Evolutionary conservation across 2,113 vertebrate species (phyloP), one percentile per base, ranked within the genome.

Genomic region (Misgurnus anguillicaudatus): DNA sequence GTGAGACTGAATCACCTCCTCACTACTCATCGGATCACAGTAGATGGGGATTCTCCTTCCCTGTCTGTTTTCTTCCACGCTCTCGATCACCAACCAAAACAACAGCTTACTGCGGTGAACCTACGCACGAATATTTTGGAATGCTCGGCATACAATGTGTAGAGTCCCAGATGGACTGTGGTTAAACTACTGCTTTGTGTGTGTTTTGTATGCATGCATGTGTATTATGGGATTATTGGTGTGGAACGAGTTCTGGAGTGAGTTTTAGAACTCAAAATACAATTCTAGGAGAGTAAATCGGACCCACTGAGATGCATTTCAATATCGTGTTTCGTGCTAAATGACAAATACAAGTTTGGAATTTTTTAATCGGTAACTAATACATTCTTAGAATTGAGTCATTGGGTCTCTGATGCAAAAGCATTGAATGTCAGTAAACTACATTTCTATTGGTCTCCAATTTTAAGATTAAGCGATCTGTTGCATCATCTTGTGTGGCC

Each of bases 81-180:
- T 78, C 78, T 9, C 85, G 83, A 82, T 69, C 48, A 70, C 64
- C 66, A 87, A 82, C 84, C 86, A 87, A 88, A 89, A 91, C 86
- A 89, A 85, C 66, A 85, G 55, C 24, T 78, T 70, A 66, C 76
- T 67, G 31, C 77, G 85, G 70, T 80, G 64, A 21, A 79, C 77
- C 82, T 83, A 87, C 64, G 83, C 84, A 80, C 75, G 45, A 79
- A 64, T 85, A 78, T 88, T 88, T 88, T 80, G 77, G 61, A 80
- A 82, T 8, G 67, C 80, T 77, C 62, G 5, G 70, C 82, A 85
- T 85, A 77, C 79, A 68, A 82, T 71, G 65, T 74, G 70, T 80
- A 70, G 57, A 77, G 13, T 61, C 48, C 58, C 71, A 41, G 36
- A 75, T 38, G n/a, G 80, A 53, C 38, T 78, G 62, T 53, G 19